These are phyloP conservation scores for Sciurus niger DNA, from an alignment of 2,113 vertebrate genomes.

Conservation along the genomic window DNA sequence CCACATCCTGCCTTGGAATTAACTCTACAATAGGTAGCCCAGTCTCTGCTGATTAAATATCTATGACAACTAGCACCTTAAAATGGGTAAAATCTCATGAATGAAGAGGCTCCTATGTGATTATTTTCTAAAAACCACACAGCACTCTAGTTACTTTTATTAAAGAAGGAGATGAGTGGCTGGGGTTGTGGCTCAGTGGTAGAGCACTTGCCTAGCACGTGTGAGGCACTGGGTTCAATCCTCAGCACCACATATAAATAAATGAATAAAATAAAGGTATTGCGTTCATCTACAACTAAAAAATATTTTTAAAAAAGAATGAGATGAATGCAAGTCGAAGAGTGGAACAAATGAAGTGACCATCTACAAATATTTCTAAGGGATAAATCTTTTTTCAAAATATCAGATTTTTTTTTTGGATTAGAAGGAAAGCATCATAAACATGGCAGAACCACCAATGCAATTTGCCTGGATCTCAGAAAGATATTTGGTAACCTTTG, in stretches of 20 bases:
- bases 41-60: background rate
- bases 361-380: conserved; percentile 58
- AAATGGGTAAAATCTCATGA: conserved; percentile 24
- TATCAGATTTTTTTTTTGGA: conserved; percentile 43
- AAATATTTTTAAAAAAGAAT: background rate
- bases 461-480: conserved; percentile 43
- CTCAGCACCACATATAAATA: no score
- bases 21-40: background rate
- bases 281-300: no score
- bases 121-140: conserved; percentile 22
- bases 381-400: background rate
- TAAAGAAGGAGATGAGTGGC: conserved; percentile 1
- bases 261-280: no score
- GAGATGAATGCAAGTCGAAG: conserved; percentile 34
- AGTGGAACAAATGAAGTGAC: conserved; percentile 22
- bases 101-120: conserved; percentile 19
- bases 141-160: conserved; percentile 47
- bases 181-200: no score
- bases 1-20: background rate
- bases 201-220: no score
- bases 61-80: background rate
- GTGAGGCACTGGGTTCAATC: no score
- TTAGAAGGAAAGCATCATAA: conserved; percentile 50
- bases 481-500: conserved; percentile 47
- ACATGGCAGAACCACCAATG: conserved; percentile 39